Evolutionary conservation across 2,888 invertebrate species (phyloP), one percentile per base, ranked within the genome.

Genomic region (Thymelicus acteon): DNA sequence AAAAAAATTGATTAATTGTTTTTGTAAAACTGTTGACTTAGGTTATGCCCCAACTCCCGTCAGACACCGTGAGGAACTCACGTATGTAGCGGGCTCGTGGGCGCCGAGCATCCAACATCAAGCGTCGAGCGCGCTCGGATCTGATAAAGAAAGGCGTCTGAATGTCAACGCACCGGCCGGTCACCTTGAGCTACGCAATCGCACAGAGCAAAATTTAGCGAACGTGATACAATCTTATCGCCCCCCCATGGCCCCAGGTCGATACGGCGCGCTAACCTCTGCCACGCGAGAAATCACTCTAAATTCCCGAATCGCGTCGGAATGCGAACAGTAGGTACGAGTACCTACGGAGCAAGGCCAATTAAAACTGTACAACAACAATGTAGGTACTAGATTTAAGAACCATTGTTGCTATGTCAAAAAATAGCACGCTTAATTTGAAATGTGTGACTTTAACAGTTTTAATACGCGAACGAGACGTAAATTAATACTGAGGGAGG

Each of bases 91-190:
- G 15, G n/a, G 47, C 47, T 31, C 31, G 31, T 31, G 40, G 40
- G 10, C 10, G 10, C 40, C 40, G 6, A 40, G 40, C 2, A 40
- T 40, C 44, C 10, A 44, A 10, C 44, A 44, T 10, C 44, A 12
- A 44, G 10, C 44, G 12, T 10, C 79, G 81, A 81, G 82, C 81
- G 82, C 83, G 82, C 79, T 77, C 77, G 77, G 79, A 80, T 82
- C 84, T 84, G 86, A 87, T 88, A 89, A 87, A 89, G 89, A 89
- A 87, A 89, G 89, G 82, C 89, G 89, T 90, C 90, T 91, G 89
- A 91, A 91, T 91, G 91, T 91, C 90, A 90, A 88, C 91, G 90
- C 84, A 87, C 88, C 84, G 85, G 83, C 75, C 89, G 90, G 90
- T 91, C 92, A 91, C 92, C 91, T 91, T 91, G 91, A 82, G 82